These are phyloP conservation scores for Vicugna pacos DNA, from an alignment of 2,113 vertebrate genomes.

Conservation along the genomic window DNA sequence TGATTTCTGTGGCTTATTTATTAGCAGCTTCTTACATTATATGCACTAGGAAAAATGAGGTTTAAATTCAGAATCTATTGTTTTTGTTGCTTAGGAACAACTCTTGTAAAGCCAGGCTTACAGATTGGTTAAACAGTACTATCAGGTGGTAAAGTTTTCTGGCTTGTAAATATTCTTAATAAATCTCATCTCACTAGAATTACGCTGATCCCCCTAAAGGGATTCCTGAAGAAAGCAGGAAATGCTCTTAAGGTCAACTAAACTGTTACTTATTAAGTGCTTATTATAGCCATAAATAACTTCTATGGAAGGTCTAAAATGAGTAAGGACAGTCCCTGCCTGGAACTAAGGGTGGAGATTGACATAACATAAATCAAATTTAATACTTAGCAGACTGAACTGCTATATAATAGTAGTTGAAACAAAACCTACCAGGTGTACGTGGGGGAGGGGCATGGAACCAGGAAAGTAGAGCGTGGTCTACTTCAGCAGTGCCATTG, in stretches of 20 bases:
- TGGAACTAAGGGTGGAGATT: not conserved
- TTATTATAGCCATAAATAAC: not conserved
- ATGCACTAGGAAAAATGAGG: not conserved
- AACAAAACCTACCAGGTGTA: not conserved
- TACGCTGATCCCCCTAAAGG: not conserved
- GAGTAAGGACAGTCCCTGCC: not conserved
- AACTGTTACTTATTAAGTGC: not conserved
- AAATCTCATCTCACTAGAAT: constrained; percentile 15
- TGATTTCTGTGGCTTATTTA: not conserved
- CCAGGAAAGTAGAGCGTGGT: not conserved
- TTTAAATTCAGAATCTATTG: not conserved
- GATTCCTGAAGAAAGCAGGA: constrained; percentile 26
- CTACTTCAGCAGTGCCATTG: not conserved
- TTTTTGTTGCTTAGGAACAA: constrained; percentile 31
- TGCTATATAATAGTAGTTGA: not conserved
- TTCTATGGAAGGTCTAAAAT: not conserved
- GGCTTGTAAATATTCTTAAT: constrained; percentile 2
- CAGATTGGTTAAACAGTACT: not conserved
- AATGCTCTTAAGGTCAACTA: not conserved
- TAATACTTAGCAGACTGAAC: not conserved
- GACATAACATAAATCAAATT: not conserved
- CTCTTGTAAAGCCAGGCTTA: not conserved
- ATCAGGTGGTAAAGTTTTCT: not conserved
- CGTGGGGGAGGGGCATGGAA: not conserved
- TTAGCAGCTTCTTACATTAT: not conserved